A percentile compares a stretch with the other conserved stretches of the same genome.
phyloP scores from a whole-genome alignment of 2,797 vertebrate species.

The Tiaroga cobitis region DNA sequence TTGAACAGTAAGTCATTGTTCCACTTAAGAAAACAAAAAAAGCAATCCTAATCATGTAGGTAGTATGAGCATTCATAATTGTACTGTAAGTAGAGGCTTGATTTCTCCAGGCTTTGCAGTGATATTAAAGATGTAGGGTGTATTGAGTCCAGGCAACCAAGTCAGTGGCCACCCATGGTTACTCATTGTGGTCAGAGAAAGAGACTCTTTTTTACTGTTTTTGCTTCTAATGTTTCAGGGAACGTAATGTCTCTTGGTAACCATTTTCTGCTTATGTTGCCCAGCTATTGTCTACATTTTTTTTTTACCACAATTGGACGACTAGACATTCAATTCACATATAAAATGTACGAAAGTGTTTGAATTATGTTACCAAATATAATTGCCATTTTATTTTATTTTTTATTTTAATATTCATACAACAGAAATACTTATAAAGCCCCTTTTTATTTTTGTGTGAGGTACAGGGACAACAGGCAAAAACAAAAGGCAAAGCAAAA shows the following conservation, averaged over 20 bases:
- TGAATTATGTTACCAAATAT: background rate
- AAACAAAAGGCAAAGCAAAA: no score
- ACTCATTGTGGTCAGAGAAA: constrained; percentile 57
- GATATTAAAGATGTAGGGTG: constrained; percentile 49
- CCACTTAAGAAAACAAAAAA: constrained; percentile 30
- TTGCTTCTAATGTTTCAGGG: constrained; percentile 35
- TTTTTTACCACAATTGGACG: constrained; percentile 24
- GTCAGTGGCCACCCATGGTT: constrained; percentile 52
- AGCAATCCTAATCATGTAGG: constrained; percentile 52
- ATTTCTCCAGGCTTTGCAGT: constrained; percentile 45
- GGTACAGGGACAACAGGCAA: background rate
- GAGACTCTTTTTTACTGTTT: constrained; percentile 35
- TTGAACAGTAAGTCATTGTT: constrained; percentile 59
- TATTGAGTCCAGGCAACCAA: constrained; percentile 42
- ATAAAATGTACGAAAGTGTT: background rate
- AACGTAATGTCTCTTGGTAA: constrained; percentile 46
- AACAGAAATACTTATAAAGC: background rate
- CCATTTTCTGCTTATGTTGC: constrained; percentile 52
- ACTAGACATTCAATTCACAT: background rate
- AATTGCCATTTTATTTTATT: background rate
- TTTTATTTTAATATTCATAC: background rate
- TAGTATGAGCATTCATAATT: constrained; percentile 54
- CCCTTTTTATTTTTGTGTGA: background rate
- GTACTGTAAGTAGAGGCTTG: constrained; percentile 48
- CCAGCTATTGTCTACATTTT: constrained; percentile 38